Evolutionary conservation across 2,888 invertebrate species (phyloP), one percentile per base, ranked within the genome.

Genomic region (Punctoribates punctum): DNA sequence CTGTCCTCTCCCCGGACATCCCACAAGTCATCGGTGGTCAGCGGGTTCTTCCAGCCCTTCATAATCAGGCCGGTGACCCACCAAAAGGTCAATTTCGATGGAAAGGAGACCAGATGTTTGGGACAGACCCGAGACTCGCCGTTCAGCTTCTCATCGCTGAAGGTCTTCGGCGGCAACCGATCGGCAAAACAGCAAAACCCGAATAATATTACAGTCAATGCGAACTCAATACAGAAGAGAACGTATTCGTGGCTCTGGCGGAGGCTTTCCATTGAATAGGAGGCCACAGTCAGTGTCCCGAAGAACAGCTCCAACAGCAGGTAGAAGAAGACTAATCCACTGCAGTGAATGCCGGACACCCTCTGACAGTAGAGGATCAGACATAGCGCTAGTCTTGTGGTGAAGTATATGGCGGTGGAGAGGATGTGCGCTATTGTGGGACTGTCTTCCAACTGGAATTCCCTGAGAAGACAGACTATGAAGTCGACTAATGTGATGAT

Each of bases 11-110:
- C 1, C 2, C 42, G 74, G 3, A 73, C 57, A n/a, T 34, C 46
- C 77, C 77, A 77, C 25, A 77, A 25, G 27, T 74, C 73, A 1
- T 23, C 20, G 27, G 1, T 2, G 17, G 75, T 62, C 17, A 77
- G n/a, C 17, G 62, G 74, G n/a, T 51, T 46, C 34, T 38, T 42
- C 34, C 38, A 77, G 34, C 77, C 77, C 11, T 42, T 51, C 11
- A 42, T 23, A 8, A 48, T 38, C 38, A 77, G 84, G 84, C 82
- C 77, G 17, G 83, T 83, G 78, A 84, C 83, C 85, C 85, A 85
- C 83, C 83, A 84, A 79, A 84, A 85, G 34, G 83, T 82, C 17
- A 84, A 80, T 75, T 80, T 81, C 1, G 84, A 84, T 74, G 83
- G 78, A 79, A 83, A 83, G 11, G 83, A 83, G 2, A 83, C 81